Evolutionary conservation across 2,113 vertebrate genomes (phyloP), one percentile per base, ranked within the genome.

Genomic region (Leucopsar rothschildi): DNA sequence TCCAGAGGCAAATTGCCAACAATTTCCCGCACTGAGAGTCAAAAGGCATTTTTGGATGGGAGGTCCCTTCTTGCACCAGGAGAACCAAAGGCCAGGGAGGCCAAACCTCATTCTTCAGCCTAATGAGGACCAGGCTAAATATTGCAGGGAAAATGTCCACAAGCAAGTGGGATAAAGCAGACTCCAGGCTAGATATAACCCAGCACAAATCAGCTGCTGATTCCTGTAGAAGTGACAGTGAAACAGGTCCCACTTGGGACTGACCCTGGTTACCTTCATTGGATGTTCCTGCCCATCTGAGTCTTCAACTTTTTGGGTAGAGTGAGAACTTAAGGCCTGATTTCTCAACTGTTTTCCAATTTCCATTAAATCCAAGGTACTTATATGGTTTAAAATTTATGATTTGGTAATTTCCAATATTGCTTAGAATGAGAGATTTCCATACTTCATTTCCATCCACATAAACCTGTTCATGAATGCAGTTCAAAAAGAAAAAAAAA

Each of bases 21-120:
- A 1, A 20, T 25, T 31, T 49, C 29, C 37, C 50, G 11, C 31
- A 63, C 0, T 0, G n/a, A 15, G 47, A 81, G 2, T 11, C 63
- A 50, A 76, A 87, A 68, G 17, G 19, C 23, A 50, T 3, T 39
- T 21, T 22, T 18, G n/a, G 35, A 22, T 29, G 8, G 16, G 45
- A 83, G 12, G 31, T 40, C 8, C 40, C 40, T 70, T 61, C 37
- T 52, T n/a, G 21, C 50, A 53, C 14, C 1, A 1, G 10, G 37
- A 85, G n/a, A 76, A 49, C 12, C 16, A 23, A 79, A 72, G 31
- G n/a, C 40, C 49, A 64, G 9, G 57, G 56, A 88, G 45, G 60
- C 20, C 45, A 71, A 75, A 56, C 8, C 39, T 29, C 39, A 59
- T 50, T 85, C 44, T 88, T 57, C 3, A 3, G 35, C 27, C 57